These are phyloP conservation scores for Xenops minutus DNA, from an alignment of 2,797 vertebrate genomes.

Conservation along the genomic window DNA sequence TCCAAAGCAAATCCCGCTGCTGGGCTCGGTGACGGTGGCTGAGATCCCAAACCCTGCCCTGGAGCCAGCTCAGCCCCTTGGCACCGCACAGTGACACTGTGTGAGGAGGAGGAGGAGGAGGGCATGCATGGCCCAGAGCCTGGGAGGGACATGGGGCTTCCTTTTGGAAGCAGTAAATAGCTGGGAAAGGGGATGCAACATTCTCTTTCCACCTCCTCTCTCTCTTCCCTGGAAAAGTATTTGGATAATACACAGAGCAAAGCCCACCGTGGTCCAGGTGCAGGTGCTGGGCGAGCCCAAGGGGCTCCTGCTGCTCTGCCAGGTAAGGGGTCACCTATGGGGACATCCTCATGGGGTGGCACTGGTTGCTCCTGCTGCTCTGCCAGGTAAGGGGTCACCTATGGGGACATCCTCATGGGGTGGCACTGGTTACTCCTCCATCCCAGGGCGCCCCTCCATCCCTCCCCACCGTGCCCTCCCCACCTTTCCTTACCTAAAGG, in stretches of 20 bases:
- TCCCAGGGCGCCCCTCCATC: background rate
- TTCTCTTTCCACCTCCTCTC: background rate
- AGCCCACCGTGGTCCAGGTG: rapidly evolving
- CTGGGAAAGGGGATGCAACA: background rate
- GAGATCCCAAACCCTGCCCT: background rate
- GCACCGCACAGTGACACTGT: background rate
- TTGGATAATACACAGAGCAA: background rate
- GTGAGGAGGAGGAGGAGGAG: background rate
- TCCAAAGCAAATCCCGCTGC: background rate
- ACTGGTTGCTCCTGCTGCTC: background rate
- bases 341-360: rapidly evolving
- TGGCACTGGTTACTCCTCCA: background rate
- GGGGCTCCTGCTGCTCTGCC: background rate
- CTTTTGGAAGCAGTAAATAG: background rate
- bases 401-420: rapidly evolving
- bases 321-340: background rate
- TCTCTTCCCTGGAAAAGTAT: background rate
- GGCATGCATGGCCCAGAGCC: background rate
- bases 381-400: background rate
- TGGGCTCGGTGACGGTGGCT: background rate
- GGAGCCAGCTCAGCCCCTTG: background rate
- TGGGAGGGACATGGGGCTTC: background rate
- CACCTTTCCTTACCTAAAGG: background rate
- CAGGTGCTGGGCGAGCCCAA: rapidly evolving
- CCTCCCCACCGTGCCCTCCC: too few species aligned